Conservation (phyloP, 2,113 vertebrate genomes). For the Thomomys bottae region DNA sequence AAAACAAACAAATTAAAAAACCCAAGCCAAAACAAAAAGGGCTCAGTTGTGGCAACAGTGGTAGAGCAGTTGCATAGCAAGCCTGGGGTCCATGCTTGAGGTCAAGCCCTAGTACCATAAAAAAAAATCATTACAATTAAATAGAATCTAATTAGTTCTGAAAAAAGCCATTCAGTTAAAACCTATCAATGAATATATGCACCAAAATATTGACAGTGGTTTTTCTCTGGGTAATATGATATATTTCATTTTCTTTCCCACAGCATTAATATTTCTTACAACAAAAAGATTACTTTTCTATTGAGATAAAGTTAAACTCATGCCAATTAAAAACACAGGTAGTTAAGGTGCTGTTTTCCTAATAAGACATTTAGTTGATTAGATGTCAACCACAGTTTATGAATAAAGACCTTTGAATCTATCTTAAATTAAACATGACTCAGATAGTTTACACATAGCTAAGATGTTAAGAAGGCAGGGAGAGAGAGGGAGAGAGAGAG, state of each 20-base stretch:
- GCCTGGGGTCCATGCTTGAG: too few species aligned
- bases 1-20: too few species aligned
- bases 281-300: not conserved
- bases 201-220: not conserved
- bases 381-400: conserved; percentile 21
- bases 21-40: too few species aligned
- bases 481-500: not conserved
- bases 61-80: too few species aligned
- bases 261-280: not conserved
- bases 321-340: not conserved
- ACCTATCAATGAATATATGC: not conserved
- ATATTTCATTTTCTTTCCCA: not conserved
- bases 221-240: not conserved
- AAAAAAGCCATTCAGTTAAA: conserved; percentile 38
- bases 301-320: not conserved
- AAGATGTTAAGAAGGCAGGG: not conserved
- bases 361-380: not conserved
- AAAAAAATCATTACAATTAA: not conserved
- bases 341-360: not conserved
- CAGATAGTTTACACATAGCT: not conserved
- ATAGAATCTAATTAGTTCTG: not conserved
- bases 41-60: too few species aligned
- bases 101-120: too few species aligned
- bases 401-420: conserved; percentile 30
- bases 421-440: not conserved